Conservation (phyloP, 2,113 vertebrate species). For the Dipodomys stephensi region DNA sequence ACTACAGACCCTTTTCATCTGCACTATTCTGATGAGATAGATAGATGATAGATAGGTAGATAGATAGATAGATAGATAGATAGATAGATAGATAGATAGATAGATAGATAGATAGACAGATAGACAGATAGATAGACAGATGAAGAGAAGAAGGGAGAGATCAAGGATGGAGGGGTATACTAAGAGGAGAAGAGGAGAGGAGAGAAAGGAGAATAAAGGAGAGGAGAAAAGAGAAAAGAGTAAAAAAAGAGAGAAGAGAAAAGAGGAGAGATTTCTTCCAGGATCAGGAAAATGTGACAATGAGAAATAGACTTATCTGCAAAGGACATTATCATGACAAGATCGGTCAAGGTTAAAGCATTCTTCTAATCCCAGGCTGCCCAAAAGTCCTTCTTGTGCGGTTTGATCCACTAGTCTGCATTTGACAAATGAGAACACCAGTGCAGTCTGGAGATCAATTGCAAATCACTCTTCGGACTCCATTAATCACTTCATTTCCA, state of each 20-base stretch:
- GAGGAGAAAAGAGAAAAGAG: not conserved
- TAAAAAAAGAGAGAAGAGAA: not conserved
- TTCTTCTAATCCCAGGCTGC: slow-evolving; percentile 84
- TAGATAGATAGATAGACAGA: no score
- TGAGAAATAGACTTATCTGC: slow-evolving; percentile 56
- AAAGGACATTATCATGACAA: slow-evolving; percentile 77
- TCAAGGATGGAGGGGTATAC: not conserved
- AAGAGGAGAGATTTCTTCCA: slow-evolving; percentile 66
- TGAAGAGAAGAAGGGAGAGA: not conserved
- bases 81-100: no score
- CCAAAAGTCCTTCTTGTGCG: slow-evolving; percentile 80
- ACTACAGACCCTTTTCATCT: not conserved
- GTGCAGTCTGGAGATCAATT: slow-evolving; percentile 86
- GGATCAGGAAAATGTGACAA: slow-evolving; percentile 78
- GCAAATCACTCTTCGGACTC: slow-evolving; percentile 85
- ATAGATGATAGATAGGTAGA: no score
- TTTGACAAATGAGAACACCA: slow-evolving; percentile 76
- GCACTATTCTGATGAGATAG: not conserved
- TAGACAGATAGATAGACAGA: no score
- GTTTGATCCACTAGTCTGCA: slow-evolving; percentile 77
- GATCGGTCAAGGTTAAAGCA: slow-evolving; percentile 87
- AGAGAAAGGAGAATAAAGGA: not conserved
- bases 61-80: no score
- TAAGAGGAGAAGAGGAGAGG: not conserved
- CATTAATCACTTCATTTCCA: slow-evolving; percentile 87